These are phyloP conservation scores for Heloderma charlesbogerti DNA, from an alignment of 2,113 vertebrate species.

Conservation along the genomic window DNA sequence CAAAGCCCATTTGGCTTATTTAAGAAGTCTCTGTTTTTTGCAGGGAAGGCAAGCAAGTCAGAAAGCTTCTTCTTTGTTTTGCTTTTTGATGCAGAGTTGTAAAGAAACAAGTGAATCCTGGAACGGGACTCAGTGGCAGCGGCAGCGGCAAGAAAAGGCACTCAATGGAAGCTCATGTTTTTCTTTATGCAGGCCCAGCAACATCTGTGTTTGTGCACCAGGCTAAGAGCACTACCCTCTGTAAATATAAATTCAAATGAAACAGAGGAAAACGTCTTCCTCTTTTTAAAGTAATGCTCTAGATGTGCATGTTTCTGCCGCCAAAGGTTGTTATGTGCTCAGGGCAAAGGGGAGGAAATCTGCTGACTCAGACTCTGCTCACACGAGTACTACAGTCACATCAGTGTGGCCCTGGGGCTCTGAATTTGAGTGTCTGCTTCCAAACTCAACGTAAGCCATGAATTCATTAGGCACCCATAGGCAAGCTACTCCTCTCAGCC, in stretches of 20 bases:
- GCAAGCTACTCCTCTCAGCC: background rate
- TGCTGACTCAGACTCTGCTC: background rate
- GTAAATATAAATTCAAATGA: slow-evolving; percentile 13
- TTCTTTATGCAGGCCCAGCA: slow-evolving; percentile 44
- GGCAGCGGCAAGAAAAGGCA: slow-evolving; percentile 50
- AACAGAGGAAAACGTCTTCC: slow-evolving; percentile 9
- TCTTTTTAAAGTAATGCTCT: slow-evolving; percentile 15
- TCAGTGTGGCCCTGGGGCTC: background rate
- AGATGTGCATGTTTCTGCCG: slow-evolving; percentile 1
- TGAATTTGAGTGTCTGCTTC: background rate
- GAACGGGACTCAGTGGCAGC: slow-evolving; percentile 42
- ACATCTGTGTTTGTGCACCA: slow-evolving; percentile 36
- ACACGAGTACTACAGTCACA: background rate
- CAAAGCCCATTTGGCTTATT: slow-evolving; percentile 63
- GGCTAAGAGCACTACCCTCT: slow-evolving; percentile 33
- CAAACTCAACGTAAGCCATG: background rate
- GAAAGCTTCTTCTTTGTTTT: slow-evolving; percentile 51
- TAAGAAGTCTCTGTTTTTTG: slow-evolving; percentile 57
- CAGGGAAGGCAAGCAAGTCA: slow-evolving; percentile 13
- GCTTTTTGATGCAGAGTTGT: slow-evolving; percentile 34
- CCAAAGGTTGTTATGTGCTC: background rate
- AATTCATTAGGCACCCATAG: background rate
- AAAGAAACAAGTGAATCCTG: slow-evolving; percentile 55
- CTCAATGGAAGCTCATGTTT: slow-evolving; percentile 33
- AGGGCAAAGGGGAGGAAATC: background rate